A percentile compares a stretch with the other conserved stretches of the same genome.
Evolutionary conservation across 1,140 invertebrate genomes (phyloP).

Genomic region (Doryteuthis pealeii): DNA sequence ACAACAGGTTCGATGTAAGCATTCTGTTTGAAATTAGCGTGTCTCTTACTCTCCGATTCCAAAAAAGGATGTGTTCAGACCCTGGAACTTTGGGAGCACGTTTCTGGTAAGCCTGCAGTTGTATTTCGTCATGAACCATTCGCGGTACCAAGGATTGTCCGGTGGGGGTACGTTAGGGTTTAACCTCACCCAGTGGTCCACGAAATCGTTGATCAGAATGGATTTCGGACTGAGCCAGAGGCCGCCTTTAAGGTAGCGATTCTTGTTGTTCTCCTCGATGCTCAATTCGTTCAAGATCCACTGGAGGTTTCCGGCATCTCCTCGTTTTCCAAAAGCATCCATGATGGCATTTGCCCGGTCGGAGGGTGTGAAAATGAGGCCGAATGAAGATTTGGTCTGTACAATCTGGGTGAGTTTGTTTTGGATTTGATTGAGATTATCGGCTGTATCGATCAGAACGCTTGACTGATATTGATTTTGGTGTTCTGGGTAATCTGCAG

Average conservation of each 20-base stretch:
- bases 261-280: conserved; percentile 27
- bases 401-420: conserved; percentile 23
- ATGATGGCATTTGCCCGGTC: conserved; percentile 19
- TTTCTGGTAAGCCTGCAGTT: too few species aligned
- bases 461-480: conserved; percentile 37
- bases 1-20: too few species aligned
- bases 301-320: conserved; percentile 31
- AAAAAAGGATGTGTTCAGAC: too few species aligned
- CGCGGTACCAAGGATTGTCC: too few species aligned
- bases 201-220: conserved; percentile 39
- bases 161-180: conserved; percentile 34
- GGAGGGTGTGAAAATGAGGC: conserved; percentile 30
- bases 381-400: conserved; percentile 29
- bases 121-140: too few species aligned
- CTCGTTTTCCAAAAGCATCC: conserved; percentile 23
- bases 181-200: conserved; percentile 46
- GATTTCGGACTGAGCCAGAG: conserved; percentile 36
- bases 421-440: conserved; percentile 23
- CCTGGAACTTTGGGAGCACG: too few species aligned
- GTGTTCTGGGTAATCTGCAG: conserved; percentile 25
- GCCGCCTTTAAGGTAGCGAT: conserved; percentile 36
- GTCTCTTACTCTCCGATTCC: too few species aligned
- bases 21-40: too few species aligned
- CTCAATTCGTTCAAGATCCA: conserved; percentile 41
- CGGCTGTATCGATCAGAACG: conserved; percentile 15